Base-by-base conservation (phyloP, 2,113 vertebrate species). In the Sinosuthora webbiana region DNA sequence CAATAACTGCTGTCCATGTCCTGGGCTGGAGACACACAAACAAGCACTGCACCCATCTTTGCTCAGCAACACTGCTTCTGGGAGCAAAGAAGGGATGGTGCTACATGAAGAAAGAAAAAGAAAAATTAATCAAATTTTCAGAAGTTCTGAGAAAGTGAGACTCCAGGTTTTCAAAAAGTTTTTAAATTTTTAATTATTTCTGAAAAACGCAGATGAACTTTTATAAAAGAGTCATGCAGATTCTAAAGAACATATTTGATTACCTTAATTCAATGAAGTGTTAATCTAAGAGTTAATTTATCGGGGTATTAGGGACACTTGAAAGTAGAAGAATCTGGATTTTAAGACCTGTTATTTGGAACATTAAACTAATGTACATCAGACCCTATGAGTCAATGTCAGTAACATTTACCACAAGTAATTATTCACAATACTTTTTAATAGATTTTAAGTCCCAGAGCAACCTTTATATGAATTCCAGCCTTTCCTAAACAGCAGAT, bases 391-490 rank as follows among this genome's bases (percentile, higher is more conserved):
- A 83, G 42, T 28, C 28, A 13, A 92, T 76, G 75, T 93, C 92
- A 93, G 56, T 89, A 77, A 90, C 37, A 33, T 67, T 94, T 90
- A 94, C 59, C 63, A 28, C 55, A 95, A 74, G 63, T 44, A 89
- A 94, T 85, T 84, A 95, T 70, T 93, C 87, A 93, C 33, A 70
- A 69, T 53, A 73, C 7, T 80, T 82, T 89, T 88, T 35, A 89
- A 62, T 42, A 91, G 65, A 77, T 50, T 90, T 81, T 80, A 86
- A 92, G 50, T 85, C 82, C 56, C 85, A 86, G 8, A 79, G 39
- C 44, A 93, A 83, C 64, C 11, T 77, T 90, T 78, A 67, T 35
- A 67, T 41, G 56, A 89, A 67, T 92, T 81, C 44, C 64, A 90
- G 52, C 6, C 86, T 80, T 92, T 92, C 68, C 56, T 93, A 70